A percentile compares a stretch with the other conserved stretches of the same genome.
These are phyloP conservation scores for Chaetodon auriga DNA, from an alignment of 2,113 vertebrate species.

Conservation along the genomic window DNA sequence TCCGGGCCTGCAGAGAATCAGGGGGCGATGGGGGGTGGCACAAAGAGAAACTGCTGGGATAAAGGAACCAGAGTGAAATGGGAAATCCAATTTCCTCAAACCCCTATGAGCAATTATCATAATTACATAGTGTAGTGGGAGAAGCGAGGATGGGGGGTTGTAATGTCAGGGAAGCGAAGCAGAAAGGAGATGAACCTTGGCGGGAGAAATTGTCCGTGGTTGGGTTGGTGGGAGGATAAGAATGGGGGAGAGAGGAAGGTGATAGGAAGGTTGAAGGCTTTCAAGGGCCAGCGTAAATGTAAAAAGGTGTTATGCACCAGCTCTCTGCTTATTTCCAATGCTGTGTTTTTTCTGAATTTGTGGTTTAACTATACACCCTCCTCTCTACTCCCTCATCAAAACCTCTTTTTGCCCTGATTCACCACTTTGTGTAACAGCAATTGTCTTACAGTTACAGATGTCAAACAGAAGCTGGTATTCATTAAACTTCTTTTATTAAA, in stretches of 20 bases:
- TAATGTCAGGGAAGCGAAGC: conserved; percentile 62
- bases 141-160: conserved; percentile 37
- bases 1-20: conserved; percentile 12
- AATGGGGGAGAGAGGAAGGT: conserved; percentile 31
- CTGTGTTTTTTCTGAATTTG: conserved; percentile 9
- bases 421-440: not conserved
- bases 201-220: conserved; percentile 45
- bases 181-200: conserved; percentile 58
- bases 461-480: not conserved
- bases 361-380: conserved; percentile 2
- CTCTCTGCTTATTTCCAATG: conserved; percentile 21
- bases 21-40: not conserved
- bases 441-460: not conserved
- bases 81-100: conserved; percentile 75
- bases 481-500: not conserved
- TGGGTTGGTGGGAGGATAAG: conserved; percentile 36
- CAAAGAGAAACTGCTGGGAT: conserved; percentile 45
- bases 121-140: conserved; percentile 71
- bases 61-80: conserved; percentile 58
- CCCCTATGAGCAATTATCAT: conserved; percentile 76
- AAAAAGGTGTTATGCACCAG: conserved; percentile 35
- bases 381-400: conserved; percentile 11
- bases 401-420: not conserved
- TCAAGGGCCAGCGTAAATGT: conserved; percentile 45
- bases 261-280: conserved; percentile 38